Evolutionary conservation across 1,140 invertebrate genomes (phyloP), one percentile per base, ranked within the genome.

Genomic region (Pseudobourletiella spinata): DNA sequence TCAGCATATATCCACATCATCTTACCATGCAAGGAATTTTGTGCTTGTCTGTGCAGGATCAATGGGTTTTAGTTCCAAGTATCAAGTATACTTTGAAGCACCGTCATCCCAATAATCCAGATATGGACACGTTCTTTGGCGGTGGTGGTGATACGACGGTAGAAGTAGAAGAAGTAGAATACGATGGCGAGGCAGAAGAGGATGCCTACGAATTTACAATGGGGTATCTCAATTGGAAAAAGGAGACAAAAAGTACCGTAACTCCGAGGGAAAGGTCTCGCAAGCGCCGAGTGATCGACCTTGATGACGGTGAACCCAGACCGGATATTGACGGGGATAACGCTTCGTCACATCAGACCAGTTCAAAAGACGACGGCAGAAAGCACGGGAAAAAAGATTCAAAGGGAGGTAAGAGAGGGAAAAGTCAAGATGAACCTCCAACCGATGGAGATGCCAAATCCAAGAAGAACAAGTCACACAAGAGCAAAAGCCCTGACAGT

Each of bases 1-100:
- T n/a, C n/a, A n/a, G n/a, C n/a, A n/a, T n/a, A n/a, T n/a, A n/a
- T n/a, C n/a, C n/a, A n/a, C n/a, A n/a, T n/a, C n/a, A n/a, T n/a
- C n/a, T n/a, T n/a, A n/a, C n/a, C n/a, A n/a, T n/a, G n/a, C n/a
- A n/a, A n/a, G n/a, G n/a, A n/a, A n/a, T n/a, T n/a, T n/a, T 54
- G 20, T 24, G 3, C 22, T 8, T 24, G 14, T 54, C 22, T 8
- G 0, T 30, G 16, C 22, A 61, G 59, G 56, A 61, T 18, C 64
- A 65, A 57, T 65, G 64, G 64, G 16, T 61, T 0, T 3, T 61
- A 11, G 48, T 57, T 25, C 64, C 64, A 44, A 65, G 59, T 42
- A 65, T 65, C 15, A 65, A 65, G 24, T 63, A 48, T 29, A 4
- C 6, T 3, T 15, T 59, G 3, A 2, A 48, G 15, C 14, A 35